Evolutionary conservation across 2,797 vertebrate genomes (phyloP).

Genomic region (Champsocephalus esox): DNA sequence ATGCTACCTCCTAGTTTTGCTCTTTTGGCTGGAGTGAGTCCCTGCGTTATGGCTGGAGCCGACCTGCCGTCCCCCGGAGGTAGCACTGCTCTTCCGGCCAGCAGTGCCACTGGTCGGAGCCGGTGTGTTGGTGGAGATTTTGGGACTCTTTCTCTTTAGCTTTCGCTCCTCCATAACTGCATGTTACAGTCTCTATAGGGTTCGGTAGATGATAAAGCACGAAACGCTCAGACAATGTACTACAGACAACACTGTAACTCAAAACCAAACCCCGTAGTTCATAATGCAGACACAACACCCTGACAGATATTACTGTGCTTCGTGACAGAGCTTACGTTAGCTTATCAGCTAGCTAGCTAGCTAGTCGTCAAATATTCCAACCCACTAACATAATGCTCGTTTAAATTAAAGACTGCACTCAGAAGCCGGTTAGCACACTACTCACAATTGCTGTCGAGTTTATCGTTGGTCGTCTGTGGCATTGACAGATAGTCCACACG

Average conservation of each 20-base stretch:
- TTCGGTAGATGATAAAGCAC: background rate
- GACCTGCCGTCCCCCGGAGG: constrained; percentile 84
- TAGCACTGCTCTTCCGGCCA: constrained; percentile 86
- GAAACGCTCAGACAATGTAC: background rate
- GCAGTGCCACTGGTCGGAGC: constrained; percentile 78
- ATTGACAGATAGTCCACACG: background rate
- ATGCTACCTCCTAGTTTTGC: constrained; percentile 88
- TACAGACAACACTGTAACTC: background rate
- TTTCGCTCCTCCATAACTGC: constrained; percentile 93
- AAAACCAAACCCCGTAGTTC: background rate
- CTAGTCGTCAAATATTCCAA: constrained; percentile 3
- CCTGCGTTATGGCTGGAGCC: constrained; percentile 85
- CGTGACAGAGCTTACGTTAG: constrained; percentile 29
- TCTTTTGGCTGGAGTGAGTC: constrained; percentile 87
- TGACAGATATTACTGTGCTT: background rate
- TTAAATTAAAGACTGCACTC: background rate
- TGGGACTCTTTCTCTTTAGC: constrained; percentile 92
- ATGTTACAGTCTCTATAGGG: constrained; percentile 48
- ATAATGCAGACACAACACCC: background rate
- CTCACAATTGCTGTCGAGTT: background rate
- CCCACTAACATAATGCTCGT: background rate
- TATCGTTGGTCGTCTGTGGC: accelerated
- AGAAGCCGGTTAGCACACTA: background rate
- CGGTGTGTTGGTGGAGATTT: constrained; percentile 86
- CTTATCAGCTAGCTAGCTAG: constrained; percentile 40